Base-by-base conservation (phyloP, 2,888 invertebrate species). In the Agrenia bidenticulata region DNA sequence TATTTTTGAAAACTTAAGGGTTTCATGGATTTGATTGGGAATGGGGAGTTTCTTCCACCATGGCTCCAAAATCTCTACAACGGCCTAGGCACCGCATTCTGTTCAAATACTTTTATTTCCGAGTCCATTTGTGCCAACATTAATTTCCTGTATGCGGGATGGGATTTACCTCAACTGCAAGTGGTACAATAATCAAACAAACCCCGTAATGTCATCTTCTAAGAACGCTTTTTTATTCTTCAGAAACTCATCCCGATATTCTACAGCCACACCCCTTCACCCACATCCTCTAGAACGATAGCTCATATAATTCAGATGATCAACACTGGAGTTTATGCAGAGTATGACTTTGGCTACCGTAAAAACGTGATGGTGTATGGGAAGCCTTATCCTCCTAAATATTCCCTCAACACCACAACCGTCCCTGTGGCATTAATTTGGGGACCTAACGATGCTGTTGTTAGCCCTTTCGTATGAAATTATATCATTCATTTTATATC, bases 361-460 rank as follows among this genome's bases (percentile, higher is more conserved):
- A 71, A 72, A n/a, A 77, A 77, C 57, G 41, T 75, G 23, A 59
- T 70, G 41, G 63, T 60, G 7, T 77, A 77, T 53, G 74, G 76
- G 13, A 63, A 65, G 19, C 41, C 55, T 7, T 65, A 51, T 0
- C 78, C 78, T 11, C 77, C 77, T 0, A 45, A 64, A 2, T 78
- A 77, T 37, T 55, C 63, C 21, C 26, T 77, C n/a, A 61, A 69
- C 23, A 68, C 67, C 13, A 77, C 77, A 19, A 75, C 67, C 5
- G 66, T 76, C 5, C 78, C 78, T 1, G 74, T 78, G 1, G 70
- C 70, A 23, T 41, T 70, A 32, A 42, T 74, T 70, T 79, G 77
- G 63, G 80, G 79, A 9, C 77, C 77, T 2, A 78, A 79, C 24
- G 83, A 83, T 70, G 80, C 79, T 77, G 77, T 83, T 24, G 81